phyloP scores from a whole-genome alignment of 1,140 invertebrate species.

The Philaenus spumarius region DNA sequence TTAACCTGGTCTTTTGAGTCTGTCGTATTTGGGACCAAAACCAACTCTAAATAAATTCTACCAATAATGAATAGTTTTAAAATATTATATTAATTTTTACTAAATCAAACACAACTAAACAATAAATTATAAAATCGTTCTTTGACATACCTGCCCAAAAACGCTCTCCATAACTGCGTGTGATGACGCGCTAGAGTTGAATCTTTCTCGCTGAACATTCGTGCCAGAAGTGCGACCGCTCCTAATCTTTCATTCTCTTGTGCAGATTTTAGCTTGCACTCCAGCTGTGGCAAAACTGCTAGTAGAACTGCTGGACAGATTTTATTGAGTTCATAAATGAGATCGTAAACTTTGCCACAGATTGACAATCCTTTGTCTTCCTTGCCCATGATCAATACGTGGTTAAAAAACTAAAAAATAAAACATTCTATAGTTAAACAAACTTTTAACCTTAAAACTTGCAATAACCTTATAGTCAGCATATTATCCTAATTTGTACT shows the following conservation, averaged over 20 bases:
- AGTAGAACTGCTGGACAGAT: conserved; percentile 84
- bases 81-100: too few species aligned
- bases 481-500: too few species aligned
- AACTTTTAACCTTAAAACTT: too few species aligned
- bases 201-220: conserved; percentile 96
- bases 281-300: conserved; percentile 87
- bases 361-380: conserved; percentile 75
- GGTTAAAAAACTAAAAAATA: conserved; percentile 83
- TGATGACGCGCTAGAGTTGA: conserved; percentile 85
- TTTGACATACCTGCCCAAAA: conserved; percentile 60
- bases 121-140: too few species aligned
- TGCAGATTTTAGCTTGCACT: conserved; percentile 74
- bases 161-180: conserved; percentile 75
- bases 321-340: conserved; percentile 94
- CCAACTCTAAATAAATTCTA: too few species aligned
- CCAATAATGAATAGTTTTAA: too few species aligned
- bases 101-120: too few species aligned
- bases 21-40: too few species aligned
- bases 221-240: conserved; percentile 83
- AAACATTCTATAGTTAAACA: too few species aligned
- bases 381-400: conserved; percentile 86
- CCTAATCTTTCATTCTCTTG: conserved; percentile 48
- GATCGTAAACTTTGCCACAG: conserved; percentile 83
- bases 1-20: too few species aligned
- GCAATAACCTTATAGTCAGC: too few species aligned